phyloP scores from a whole-genome alignment of 1,140 invertebrate genomes.

The Polypedilum pembai region DNA sequence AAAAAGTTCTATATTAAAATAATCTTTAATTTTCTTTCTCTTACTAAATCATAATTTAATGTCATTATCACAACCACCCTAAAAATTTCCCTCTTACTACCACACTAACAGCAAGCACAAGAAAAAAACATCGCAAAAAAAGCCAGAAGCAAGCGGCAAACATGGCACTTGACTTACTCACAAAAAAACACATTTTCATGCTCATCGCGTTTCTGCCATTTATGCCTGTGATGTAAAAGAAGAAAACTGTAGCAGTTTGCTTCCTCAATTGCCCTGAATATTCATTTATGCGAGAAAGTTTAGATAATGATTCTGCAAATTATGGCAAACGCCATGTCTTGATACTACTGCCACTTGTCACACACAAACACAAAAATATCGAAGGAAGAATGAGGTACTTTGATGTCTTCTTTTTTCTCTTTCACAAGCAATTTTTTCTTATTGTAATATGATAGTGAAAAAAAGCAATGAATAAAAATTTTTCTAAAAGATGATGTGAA shows the following conservation, averaged over 20 bases:
- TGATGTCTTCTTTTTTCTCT: not conserved
- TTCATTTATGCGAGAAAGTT: slow-evolving; percentile 18
- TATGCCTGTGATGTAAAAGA: slow-evolving; percentile 17
- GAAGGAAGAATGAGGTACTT: not conserved
- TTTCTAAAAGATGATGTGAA: not conserved
- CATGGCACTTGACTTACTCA: too few relatives aligned
- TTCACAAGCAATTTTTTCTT: not conserved
- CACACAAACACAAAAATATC: not conserved
- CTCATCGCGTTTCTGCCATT: slow-evolving; percentile 5
- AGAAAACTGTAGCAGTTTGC: not conserved
- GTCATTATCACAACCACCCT: too few relatives aligned
- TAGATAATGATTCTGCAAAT: slow-evolving; percentile 18
- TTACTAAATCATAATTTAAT: too few relatives aligned
- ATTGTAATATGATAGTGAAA: not conserved
- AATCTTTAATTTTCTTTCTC: too few relatives aligned
- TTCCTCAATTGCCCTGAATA: slow-evolving; percentile 16
- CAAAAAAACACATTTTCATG: not conserved
- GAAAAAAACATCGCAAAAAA: not conserved
- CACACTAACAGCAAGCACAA: not conserved
- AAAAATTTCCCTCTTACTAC: too few relatives aligned
- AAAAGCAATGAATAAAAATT: not conserved
- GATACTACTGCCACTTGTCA: not conserved
- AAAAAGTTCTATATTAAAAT: too few relatives aligned
- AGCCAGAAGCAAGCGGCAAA: not conserved
- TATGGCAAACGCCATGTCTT: not conserved